Evolutionary conservation across 2,888 invertebrate genomes (phyloP), one percentile per base, ranked within the genome.

Genomic region (Clusia tigrina): DNA sequence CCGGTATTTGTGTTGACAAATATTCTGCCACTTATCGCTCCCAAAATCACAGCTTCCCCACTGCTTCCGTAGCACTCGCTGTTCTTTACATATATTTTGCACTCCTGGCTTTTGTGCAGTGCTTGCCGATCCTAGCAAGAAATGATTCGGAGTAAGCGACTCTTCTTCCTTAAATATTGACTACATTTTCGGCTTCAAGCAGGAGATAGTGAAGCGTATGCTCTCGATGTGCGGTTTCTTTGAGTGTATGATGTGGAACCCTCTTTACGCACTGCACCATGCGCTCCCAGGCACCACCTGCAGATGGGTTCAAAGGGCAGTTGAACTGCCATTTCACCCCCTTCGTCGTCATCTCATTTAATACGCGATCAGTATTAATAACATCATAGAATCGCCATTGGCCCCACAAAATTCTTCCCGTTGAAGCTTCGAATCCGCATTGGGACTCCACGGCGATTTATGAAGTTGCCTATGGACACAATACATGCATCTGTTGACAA

Each of bases 261-360:
- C 10, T 23, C 42, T 63, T 66, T 0, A 63, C 55, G 18, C 58
- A 58, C 9, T 42, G 24, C 1, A 66, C 37, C 32, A 66, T 22
- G 12, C 66, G 15, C 22, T 66, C 66, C 63, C 63, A 63, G 18
- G 26, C 53, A 10, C 62, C 65, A 5, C 57, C 57, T 22, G 52
- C 52, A 12, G 54, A 38, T 15, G 66, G 66, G 23, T 64, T 60
- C 2, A 42, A 54, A 1, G 60, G 51, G 9, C 38, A 20, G n/a
- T 68, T 71, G 52, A 70, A 70, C 3, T 55, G 1, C 68, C 69
- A 70, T 12, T 68, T 59, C 2, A 67, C 48, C 5, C 60, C 25
- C 5, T 54, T 26, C 3, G 20, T 22, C 6, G 63, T 18, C 38
- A 63, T 24, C 17, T 64, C 62, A 2, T 51, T 48, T 3, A 54